phyloP scores from a whole-genome alignment of 92 coral and sea anemone species.

The Porites lobata region DNA sequence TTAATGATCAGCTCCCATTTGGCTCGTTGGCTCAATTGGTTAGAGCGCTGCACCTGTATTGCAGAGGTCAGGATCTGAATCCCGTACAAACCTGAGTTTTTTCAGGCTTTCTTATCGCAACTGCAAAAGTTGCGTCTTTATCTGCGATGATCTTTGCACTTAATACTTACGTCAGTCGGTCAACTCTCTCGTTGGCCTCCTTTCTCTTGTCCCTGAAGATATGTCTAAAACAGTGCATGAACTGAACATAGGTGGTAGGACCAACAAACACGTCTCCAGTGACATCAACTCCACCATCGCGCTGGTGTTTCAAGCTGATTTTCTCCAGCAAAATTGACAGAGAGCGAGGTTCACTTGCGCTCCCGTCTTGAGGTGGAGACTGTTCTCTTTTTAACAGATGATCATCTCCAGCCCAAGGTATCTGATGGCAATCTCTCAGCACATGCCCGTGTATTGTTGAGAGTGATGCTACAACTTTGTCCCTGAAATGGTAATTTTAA shows the following conservation, averaged over 20 bases:
- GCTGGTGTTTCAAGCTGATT: constrained; percentile 84
- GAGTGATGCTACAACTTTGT: constrained; percentile 86
- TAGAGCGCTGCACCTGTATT: no score
- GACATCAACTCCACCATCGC: constrained; percentile 60
- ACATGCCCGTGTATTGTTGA: constrained; percentile 97
- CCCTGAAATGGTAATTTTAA: constrained; percentile 46
- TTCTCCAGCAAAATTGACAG: constrained; percentile 84
- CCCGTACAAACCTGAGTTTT: no score
- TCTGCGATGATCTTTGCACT: background rate
- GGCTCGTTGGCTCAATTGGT: no score
- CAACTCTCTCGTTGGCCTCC: constrained; percentile 78
- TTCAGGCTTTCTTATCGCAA: no score
- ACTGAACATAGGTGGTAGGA: constrained; percentile 93
- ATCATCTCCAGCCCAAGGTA: constrained; percentile 96
- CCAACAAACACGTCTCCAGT: constrained; percentile 89
- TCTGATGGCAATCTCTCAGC: constrained; percentile 94
- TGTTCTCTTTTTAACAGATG: constrained; percentile 31
- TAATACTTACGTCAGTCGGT: constrained; percentile 74
- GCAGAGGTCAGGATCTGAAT: no score
- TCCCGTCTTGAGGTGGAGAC: constrained; percentile 64
- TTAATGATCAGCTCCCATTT: no score
- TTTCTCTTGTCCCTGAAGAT: constrained; percentile 86
- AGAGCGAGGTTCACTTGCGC: constrained; percentile 73
- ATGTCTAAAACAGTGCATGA: constrained; percentile 95
- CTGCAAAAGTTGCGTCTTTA: background rate